Conservation (phyloP, 2,113 vertebrate genomes). For the Hypocryptadius cinnamomeus region DNA sequence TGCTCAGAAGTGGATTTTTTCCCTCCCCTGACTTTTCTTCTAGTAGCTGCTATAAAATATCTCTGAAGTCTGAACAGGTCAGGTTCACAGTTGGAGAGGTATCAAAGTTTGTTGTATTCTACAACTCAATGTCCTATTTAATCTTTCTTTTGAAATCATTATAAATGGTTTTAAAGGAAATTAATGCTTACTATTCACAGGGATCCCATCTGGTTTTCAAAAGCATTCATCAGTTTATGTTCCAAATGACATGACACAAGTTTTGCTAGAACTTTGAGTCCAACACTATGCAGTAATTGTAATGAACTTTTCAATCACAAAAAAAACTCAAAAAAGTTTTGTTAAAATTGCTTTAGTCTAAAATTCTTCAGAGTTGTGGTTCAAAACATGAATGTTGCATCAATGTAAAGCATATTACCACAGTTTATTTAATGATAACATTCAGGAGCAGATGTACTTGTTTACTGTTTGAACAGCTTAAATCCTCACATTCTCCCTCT, state of each 20-base stretch:
- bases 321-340: not conserved
- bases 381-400: not conserved
- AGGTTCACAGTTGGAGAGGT: not conserved
- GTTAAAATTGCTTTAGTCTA: not conserved
- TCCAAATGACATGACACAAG: constrained; percentile 14
- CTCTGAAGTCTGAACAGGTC: not conserved
- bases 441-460: constrained; percentile 43
- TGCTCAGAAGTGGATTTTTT: not conserved
- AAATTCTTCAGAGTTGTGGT: not conserved
- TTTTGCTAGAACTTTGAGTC: not conserved
- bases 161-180: not conserved
- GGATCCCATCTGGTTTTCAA: not conserved
- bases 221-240: not conserved
- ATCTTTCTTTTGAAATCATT: not conserved
- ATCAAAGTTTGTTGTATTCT: not conserved
- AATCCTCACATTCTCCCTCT: constrained; percentile 4
- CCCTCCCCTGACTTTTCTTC: not conserved
- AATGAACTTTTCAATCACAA: constrained; percentile 31
- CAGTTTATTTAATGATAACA: constrained; percentile 15
- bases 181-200: not conserved
- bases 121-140: not conserved
- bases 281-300: constrained; percentile 16
- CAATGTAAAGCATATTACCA: not conserved
- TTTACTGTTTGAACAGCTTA: constrained; percentile 28
- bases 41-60: not conserved